These are phyloP conservation scores for Eutolmus rufibarbis DNA, from an alignment of 2,888 invertebrate species.

Conservation along the genomic window DNA sequence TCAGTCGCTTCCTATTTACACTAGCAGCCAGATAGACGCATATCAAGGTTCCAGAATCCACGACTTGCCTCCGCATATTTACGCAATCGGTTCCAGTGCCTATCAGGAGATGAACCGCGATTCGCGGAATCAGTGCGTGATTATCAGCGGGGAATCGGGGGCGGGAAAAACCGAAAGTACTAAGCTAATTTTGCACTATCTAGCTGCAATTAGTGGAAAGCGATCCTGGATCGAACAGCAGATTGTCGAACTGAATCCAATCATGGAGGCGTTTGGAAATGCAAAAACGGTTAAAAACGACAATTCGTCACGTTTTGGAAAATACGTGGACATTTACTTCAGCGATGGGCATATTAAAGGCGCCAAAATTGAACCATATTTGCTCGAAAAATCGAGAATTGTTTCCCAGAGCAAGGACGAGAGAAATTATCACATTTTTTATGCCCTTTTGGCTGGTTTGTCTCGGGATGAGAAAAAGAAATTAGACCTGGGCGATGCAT, in stretches of 20 bases:
- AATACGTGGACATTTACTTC: constrained; percentile 92
- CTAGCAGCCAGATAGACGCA: constrained; percentile 82
- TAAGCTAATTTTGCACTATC: constrained; percentile 90
- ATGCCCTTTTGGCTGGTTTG: constrained; percentile 86
- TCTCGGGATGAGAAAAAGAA: constrained; percentile 79
- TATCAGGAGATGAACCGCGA: constrained; percentile 81
- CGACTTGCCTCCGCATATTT: constrained; percentile 92
- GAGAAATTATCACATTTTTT: constrained; percentile 96
- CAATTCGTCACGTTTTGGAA: constrained; percentile 95
- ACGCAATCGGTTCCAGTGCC: constrained; percentile 92
- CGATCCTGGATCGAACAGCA: constrained; percentile 98
- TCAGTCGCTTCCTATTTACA: constrained; percentile 93
- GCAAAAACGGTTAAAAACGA: constrained; percentile 95
- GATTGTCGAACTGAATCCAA: constrained; percentile 95
- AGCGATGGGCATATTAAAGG: constrained; percentile 88
- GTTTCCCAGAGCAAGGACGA: constrained; percentile 89
- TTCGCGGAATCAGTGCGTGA: constrained; percentile 86
- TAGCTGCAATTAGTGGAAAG: constrained; percentile 92
- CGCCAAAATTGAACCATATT: constrained; percentile 92
- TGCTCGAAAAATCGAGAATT: constrained; percentile 92
- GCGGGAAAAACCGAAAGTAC: constrained; percentile 97
- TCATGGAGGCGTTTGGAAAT: constrained; percentile 96
- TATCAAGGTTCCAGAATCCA: constrained; percentile 85
- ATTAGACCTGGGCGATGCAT: constrained; percentile 76
- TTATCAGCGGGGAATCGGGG: constrained; percentile 96